Percentiles rank a stretch among this genome's conserved stretches.
phyloP scores from a whole-genome alignment of 2,113 vertebrate species.

The Nematolebias whitei region DNA sequence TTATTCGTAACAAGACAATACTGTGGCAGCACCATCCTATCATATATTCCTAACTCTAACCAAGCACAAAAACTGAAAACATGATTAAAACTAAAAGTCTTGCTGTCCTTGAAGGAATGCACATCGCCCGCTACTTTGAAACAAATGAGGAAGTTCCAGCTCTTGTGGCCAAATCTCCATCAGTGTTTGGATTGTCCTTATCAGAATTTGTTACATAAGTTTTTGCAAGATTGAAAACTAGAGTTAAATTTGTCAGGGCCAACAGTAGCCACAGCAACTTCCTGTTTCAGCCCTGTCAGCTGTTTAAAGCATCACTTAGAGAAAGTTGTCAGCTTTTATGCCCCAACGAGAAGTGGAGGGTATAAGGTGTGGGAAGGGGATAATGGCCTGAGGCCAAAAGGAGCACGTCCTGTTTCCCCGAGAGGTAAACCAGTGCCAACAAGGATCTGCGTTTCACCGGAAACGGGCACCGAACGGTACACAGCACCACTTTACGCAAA shows the following conservation, averaged over 20 bases:
- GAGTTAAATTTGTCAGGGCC: slow-evolving; percentile 46
- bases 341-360: slow-evolving; percentile 41
- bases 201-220: too few relatives aligned
- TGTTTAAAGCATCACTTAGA: slow-evolving; percentile 69
- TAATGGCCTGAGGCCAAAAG: slow-evolving; percentile 52
- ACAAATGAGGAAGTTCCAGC: too few relatives aligned
- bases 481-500: slow-evolving; percentile 2
- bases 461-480: slow-evolving; percentile 21
- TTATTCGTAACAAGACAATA: too few relatives aligned
- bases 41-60: too few relatives aligned
- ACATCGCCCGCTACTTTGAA: too few relatives aligned
- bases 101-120: too few relatives aligned
- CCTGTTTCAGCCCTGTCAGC: slow-evolving; percentile 50
- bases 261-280: slow-evolving; percentile 53
- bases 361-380: slow-evolving; percentile 52
- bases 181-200: too few relatives aligned
- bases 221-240: too few relatives aligned
- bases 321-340: slow-evolving; percentile 58
- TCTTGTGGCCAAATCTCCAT: too few relatives aligned
- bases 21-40: too few relatives aligned
- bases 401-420: slow-evolving; percentile 66
- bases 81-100: too few relatives aligned
- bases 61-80: too few relatives aligned
- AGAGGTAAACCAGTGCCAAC: slow-evolving; percentile 57
- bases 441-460: slow-evolving; percentile 54